Evolutionary conservation across 2,797 vertebrate species (phyloP).

Genomic region (Leptatherina wallacei): DNA sequence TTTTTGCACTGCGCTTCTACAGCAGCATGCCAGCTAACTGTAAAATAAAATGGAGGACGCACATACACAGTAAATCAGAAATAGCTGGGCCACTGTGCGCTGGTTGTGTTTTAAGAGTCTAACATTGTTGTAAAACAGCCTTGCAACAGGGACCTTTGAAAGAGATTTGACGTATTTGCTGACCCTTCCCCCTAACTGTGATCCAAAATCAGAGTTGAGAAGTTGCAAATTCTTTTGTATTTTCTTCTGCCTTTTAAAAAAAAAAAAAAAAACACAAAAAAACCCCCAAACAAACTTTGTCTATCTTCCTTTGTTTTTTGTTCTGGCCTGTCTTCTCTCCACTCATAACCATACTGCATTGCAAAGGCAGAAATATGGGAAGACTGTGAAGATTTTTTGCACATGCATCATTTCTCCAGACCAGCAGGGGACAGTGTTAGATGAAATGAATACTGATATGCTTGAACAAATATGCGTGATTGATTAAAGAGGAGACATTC

Average conservation of each 20-base stretch:
- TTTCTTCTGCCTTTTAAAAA: neutral
- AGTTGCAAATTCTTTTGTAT: conserved; percentile 37
- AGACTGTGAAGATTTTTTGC: neutral
- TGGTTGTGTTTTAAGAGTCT: conserved; percentile 69
- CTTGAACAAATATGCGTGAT: conserved; percentile 66
- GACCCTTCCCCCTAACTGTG: conserved; percentile 29
- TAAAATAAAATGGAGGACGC: conserved; percentile 83
- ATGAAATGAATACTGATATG: conserved; percentile 61
- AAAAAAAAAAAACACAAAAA: neutral
- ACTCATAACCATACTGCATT: neutral
- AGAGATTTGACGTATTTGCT: conserved; percentile 33
- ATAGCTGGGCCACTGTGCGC: conserved; percentile 60
- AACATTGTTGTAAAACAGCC: conserved; percentile 64
- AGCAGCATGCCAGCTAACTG: conserved; percentile 77
- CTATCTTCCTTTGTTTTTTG: neutral
- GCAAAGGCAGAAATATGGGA: conserved; percentile 9
- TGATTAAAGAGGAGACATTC: conserved; percentile 72
- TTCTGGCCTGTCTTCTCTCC: neutral
- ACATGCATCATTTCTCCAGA: conserved; percentile 51
- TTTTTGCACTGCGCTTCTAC: conserved; percentile 75
- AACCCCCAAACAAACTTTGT: too few species aligned
- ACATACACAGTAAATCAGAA: conserved; percentile 81
- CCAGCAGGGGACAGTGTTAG: conserved; percentile 77
- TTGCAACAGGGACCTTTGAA: conserved; percentile 33
- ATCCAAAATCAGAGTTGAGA: conserved; percentile 56